Evolutionary conservation across 2,888 invertebrate species (phyloP), one percentile per base, ranked within the genome.

Genomic region (Terebella lapidaria): DNA sequence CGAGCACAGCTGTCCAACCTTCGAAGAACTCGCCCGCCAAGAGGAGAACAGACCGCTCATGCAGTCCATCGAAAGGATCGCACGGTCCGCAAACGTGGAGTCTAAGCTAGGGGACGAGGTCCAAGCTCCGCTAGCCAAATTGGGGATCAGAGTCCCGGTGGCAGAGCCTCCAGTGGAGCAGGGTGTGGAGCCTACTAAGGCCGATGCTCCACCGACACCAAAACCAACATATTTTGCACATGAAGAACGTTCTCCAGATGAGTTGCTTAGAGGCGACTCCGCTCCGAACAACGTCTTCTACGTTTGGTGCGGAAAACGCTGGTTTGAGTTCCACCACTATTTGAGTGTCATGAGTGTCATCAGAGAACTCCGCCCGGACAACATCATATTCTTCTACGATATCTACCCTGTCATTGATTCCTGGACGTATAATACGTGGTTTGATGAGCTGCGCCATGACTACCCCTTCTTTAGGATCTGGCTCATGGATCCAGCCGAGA

Each of bases 321-420:
- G 73, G 52, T 73, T 78, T 54, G 66, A 70, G 47, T 78, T 73
- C 60, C 60, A 66, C 3, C 71, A 76, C 57, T 76, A 74, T 61
- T 58, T 78, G 25, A 74, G 75, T 53, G 70, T 78, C 15, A 28
- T 73, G 28, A 76, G 75, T 55, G 74, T 67, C 18, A 72, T 73
- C 68, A 71, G 70, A 42, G 60, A 68, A 1, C 45, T 76, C 27
- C 63, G 69, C 53, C 75, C 76, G 1, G 76, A 77, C 62, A 63
- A 64, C n/a, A 66, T 77, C 2, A 69, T 74, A 35, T 71, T 77
- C 56, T 70, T 71, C 30, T 72, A 71, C 55, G 61, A 66, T 3
- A 20, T 54, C 1, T 25, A 61, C 25, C 73, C 74, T 18, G 66
- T 70, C 4, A 30, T 66, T 15, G 74, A 74, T 58, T 55, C 54